A percentile compares a stretch with the other conserved stretches of the same genome.
phyloP scores from a whole-genome alignment of 37 sponge, comb jelly and placozoan genomes.

The Lycopodina hypogea region DNA sequence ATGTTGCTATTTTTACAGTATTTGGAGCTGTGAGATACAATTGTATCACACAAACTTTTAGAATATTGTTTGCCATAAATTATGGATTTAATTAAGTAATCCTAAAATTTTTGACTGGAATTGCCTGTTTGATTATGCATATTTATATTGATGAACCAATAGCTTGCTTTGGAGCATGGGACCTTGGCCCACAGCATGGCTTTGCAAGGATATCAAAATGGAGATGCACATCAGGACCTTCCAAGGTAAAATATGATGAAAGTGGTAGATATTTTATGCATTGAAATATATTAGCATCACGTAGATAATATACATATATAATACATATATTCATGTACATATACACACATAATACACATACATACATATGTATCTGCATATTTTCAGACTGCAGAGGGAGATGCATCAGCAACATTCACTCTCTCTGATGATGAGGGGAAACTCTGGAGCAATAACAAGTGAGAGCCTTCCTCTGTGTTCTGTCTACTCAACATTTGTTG shows the following conservation, averaged over 20 bases:
- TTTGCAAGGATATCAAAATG: constrained; percentile 84
- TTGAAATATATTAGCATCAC: not conserved
- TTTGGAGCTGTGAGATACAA: too few species aligned
- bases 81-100: too few species aligned
- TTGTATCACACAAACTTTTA: too few species aligned
- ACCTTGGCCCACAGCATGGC: constrained; percentile 92
- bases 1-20: too few species aligned
- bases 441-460: constrained; percentile 72
- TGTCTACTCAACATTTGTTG: not conserved
- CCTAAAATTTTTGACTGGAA: too few species aligned
- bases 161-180: constrained; percentile 95
- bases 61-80: too few species aligned
- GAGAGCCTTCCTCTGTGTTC: not conserved
- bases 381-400: constrained; percentile 53
- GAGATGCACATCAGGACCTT: constrained; percentile 33
- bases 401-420: constrained; percentile 66
- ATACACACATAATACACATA: too few species aligned
- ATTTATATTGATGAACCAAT: too few species aligned
- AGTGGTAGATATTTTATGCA: not conserved
- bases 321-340: too few species aligned
- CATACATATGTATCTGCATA: not conserved
- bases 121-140: too few species aligned
- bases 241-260: constrained; percentile 18
- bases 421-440: constrained; percentile 63
- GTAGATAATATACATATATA: too few species aligned